Evolutionary conservation across 2,888 invertebrate species (phyloP), one percentile per base, ranked within the genome.

Genomic region (Pilophorus perplexus): DNA sequence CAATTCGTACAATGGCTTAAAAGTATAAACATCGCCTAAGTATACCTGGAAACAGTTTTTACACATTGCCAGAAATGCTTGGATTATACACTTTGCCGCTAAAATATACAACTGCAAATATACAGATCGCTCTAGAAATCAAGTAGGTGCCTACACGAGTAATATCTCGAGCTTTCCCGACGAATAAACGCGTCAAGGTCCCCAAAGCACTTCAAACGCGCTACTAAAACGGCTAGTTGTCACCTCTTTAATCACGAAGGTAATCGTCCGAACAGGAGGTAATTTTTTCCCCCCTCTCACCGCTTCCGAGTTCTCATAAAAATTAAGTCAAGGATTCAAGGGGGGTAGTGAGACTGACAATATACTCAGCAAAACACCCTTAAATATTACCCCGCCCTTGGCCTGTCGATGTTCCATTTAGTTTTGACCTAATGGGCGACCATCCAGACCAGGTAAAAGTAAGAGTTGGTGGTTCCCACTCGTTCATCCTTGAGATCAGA

Each of bases 381-480:
- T 50, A 25, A 52, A 28, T 52, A 46, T 46, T 38, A 18, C 38
- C 33, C 55, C n/a, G n/a, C n/a, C 62, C 62, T 62, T 62, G 62
- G 62, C 62, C 62, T 62, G 62, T 62, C 62, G 62, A 62, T 62
- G 62, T 28, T 48, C 62, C 48, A 62, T 62, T 62, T 62, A 44
- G 28, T 33, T 46, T 44, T 48, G 62, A 62, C 62, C 62, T 28
- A 62, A 62, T 62, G 62, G 62, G 62, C 62, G 44, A 27, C 6
- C 62, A 62, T 62, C 62, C 62, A 62, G 62, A 48, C 28, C 46
- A 62, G 59, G 59, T 38, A 42, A 42, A 59, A 42, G 20, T 40
- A 16, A 59, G 42, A 42, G 12, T 42, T 25, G 59, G 14, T n/a
- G 23, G 23, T 27, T 50, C 52, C 52, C 52, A 52, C 52, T 52